Percentiles rank a stretch among this genome's conserved stretches.
Conservation (phyloP, 2,797 vertebrate genomes). For the Dromococcyx pavoninus region DNA sequence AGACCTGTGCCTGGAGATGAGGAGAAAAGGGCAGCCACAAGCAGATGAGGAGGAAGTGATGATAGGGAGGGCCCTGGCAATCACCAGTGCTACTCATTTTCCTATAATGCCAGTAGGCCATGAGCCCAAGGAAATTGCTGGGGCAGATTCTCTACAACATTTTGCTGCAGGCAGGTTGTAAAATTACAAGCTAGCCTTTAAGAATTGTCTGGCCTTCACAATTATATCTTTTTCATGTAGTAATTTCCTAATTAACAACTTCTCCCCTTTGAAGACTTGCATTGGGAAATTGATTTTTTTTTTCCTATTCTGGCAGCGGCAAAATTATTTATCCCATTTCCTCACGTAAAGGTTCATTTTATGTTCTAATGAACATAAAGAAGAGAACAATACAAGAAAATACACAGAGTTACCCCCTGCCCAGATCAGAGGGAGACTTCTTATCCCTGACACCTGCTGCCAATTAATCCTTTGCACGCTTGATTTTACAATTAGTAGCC, state of each 20-base stretch:
- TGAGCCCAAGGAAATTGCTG: background rate
- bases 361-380: background rate
- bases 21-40: background rate
- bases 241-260: constrained; percentile 45
- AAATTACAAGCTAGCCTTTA: background rate
- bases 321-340: background rate
- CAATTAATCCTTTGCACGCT: constrained; percentile 36
- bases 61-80: background rate
- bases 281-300: background rate
- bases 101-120: background rate
- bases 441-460: constrained; percentile 46
- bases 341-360: background rate
- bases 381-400: constrained; percentile 5
- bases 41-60: background rate
- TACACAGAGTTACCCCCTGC: constrained; percentile 21
- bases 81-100: background rate
- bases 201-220: background rate
- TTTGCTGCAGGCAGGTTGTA: background rate
- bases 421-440: constrained; percentile 19
- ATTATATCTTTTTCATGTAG: background rate
- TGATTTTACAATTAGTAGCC: background rate
- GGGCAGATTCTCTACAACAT: background rate
- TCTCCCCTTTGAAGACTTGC: background rate
- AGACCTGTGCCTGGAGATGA: background rate
- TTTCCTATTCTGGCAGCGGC: background rate